Evolutionary conservation across 2,113 vertebrate species (phyloP).

Genomic region (Dipodomys spectabilis): DNA sequence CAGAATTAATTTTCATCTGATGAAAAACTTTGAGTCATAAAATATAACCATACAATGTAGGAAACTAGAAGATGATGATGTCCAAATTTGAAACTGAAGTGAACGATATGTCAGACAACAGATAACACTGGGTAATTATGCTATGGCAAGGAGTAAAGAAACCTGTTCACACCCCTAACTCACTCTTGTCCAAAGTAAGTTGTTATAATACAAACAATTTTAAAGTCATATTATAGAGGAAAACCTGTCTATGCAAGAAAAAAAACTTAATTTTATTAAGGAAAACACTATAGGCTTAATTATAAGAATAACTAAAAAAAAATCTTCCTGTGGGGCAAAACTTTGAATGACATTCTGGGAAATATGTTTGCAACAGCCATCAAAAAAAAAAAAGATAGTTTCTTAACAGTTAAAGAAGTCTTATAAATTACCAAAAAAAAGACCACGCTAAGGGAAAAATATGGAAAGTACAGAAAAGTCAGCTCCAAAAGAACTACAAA

Average conservation of each 20-base stretch:
- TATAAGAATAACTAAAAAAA: constrained; percentile 23
- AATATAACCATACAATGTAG: not conserved
- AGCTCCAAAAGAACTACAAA: not conserved
- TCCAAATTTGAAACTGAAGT: not conserved
- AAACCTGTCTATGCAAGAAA: not conserved
- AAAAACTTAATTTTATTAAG: not conserved
- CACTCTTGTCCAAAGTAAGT: not conserved
- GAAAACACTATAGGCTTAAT: not conserved
- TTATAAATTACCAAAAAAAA: constrained; percentile 7
- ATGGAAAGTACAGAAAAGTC: not conserved
- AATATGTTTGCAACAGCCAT: not conserved
- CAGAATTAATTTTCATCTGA: not conserved
- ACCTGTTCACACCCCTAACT: not conserved
- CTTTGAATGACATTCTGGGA: not conserved
- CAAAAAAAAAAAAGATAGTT: not conserved
- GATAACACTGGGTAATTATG: not conserved
- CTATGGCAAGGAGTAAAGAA: not conserved
- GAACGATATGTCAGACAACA: not conserved
- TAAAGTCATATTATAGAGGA: not conserved
- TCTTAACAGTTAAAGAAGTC: not conserved
- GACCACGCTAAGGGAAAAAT: not conserved
- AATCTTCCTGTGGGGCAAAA: not conserved
- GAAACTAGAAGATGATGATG: not conserved
- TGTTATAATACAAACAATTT: not conserved
- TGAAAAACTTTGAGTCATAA: not conserved